These are phyloP conservation scores for Spea hammondii DNA, from an alignment of 2,797 vertebrate species.

Conservation along the genomic window DNA sequence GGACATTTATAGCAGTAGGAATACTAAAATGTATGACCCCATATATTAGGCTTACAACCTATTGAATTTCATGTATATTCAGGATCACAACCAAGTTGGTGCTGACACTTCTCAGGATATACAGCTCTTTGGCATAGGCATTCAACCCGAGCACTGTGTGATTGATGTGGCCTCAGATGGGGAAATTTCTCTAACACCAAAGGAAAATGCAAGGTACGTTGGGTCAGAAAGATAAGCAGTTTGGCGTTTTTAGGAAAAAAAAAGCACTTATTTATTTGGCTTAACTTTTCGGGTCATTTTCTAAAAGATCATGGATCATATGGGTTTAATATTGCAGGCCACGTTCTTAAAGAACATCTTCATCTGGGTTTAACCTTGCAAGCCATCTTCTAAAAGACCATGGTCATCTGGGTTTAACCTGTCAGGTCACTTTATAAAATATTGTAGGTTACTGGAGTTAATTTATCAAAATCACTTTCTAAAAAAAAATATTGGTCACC, in stretches of 20 bases:
- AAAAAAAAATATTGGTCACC: too few relatives aligned
- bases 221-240: not conserved
- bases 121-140: conserved; percentile 96
- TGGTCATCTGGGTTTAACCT: too few relatives aligned
- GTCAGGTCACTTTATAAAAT: too few relatives aligned
- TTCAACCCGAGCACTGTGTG: conserved; percentile 90
- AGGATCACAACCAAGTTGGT: conserved; percentile 91
- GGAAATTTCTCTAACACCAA: conserved; percentile 85
- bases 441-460: too few relatives aligned
- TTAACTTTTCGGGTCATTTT: too few relatives aligned
- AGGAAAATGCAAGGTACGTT: conserved; percentile 86
- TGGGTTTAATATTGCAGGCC: too few relatives aligned
- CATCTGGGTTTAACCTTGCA: not conserved
- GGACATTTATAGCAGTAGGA: too few relatives aligned
- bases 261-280: too few relatives aligned
- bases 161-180: conserved; percentile 85
- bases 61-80: not conserved
- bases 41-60: not conserved
- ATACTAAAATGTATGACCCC: too few relatives aligned
- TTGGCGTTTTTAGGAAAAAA: not conserved
- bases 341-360: not conserved
- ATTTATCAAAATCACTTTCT: too few relatives aligned
- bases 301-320: too few relatives aligned
- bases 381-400: not conserved
- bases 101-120: conserved; percentile 97